These are phyloP conservation scores for Ascidia mentula DNA, from an alignment of 23 tunicate species.

Conservation along the genomic window DNA sequence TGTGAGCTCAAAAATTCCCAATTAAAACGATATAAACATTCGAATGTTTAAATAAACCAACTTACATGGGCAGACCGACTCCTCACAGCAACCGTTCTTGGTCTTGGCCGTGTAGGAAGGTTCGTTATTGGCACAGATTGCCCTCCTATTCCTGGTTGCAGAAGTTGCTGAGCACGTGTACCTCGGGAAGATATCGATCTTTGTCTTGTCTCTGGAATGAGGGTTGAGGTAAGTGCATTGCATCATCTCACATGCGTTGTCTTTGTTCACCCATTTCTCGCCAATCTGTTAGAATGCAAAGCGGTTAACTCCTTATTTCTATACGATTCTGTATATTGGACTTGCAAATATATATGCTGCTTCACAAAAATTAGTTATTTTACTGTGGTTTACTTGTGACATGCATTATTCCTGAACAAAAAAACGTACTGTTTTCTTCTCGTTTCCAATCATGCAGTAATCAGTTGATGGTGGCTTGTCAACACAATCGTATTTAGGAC, in stretches of 20 bases:
- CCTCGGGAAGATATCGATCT: constrained; percentile 44
- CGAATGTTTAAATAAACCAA: background rate
- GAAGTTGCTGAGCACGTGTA: constrained; percentile 19
- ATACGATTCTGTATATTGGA: background rate
- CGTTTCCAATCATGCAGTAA: constrained; percentile 13
- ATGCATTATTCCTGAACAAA: background rate
- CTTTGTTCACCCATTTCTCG: constrained; percentile 41
- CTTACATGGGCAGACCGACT: constrained; percentile 76
- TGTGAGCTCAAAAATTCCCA: no score
- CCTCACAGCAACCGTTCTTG: constrained; percentile 56
- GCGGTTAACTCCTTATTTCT: background rate
- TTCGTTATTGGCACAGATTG: constrained; percentile 38
- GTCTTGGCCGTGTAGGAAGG: constrained; percentile 42
- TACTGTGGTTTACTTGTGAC: background rate
- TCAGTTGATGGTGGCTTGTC: constrained; percentile 23
- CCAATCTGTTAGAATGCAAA: constrained; percentile 24
- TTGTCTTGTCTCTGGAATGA: constrained; percentile 21
- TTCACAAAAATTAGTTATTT: background rate
- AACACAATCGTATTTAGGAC: constrained; percentile 70
- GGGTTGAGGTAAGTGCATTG: constrained; percentile 49
- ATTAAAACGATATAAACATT: no score
- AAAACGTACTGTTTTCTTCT: constrained; percentile 3
- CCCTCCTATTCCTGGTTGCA: background rate
- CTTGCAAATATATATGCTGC: background rate
- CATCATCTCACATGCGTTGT: constrained; percentile 55